Percentiles rank a stretch among this genome's conserved stretches.
These are phyloP conservation scores for Xyliphius kryptos DNA, from an alignment of 2,113 vertebrate genomes.

Conservation along the genomic window DNA sequence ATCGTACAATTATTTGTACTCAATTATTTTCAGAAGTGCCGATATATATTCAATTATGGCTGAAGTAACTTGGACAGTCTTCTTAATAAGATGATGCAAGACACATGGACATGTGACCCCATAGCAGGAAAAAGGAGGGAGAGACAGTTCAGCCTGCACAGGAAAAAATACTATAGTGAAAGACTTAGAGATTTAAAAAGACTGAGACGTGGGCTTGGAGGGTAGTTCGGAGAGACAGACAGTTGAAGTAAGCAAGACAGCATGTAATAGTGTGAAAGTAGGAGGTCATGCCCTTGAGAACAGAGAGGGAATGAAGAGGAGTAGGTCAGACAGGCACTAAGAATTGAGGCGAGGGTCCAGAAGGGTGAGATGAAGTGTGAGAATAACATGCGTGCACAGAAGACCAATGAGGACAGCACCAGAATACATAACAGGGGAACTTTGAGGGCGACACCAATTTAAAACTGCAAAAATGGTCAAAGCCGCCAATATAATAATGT, in stretches of 20 bases:
- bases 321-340: conserved; percentile 20
- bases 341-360: conserved; percentile 12
- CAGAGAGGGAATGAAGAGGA: conserved; percentile 22
- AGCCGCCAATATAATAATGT: neutral
- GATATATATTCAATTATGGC: too few species aligned
- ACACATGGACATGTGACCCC: conserved; percentile 19
- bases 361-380: conserved; percentile 15
- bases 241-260: conserved; percentile 4
- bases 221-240: neutral
- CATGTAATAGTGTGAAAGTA: conserved; percentile 21
- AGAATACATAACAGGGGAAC: neutral
- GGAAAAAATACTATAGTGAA: neutral
- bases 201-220: neutral
- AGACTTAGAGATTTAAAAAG: neutral
- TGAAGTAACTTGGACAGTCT: neutral
- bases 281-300: conserved; percentile 27
- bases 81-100: conserved; percentile 19
- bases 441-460: neutral
- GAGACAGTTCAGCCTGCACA: too few species aligned
- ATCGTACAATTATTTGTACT: too few species aligned
- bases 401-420: conserved; percentile 14
- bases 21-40: too few species aligned
- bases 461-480: neutral
- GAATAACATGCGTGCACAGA: conserved; percentile 23
- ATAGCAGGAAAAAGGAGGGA: neutral